Evolutionary conservation across 2,113 vertebrate species (phyloP), one percentile per base, ranked within the genome.

Genomic region (Carassius auratus): DNA sequence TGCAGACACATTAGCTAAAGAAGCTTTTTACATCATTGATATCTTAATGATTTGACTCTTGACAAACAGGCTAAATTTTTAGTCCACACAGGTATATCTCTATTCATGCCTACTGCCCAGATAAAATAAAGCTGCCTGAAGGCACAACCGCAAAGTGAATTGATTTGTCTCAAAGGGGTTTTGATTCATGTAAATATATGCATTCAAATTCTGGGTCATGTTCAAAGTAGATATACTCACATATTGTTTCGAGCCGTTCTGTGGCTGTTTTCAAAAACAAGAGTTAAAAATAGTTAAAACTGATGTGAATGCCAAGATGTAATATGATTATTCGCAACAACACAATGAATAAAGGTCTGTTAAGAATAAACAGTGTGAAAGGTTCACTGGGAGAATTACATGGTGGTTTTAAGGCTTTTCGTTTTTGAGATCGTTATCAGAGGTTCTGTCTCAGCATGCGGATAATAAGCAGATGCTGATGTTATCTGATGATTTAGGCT

Each of bases 161-260:
- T 38, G 36, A 73, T 73, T 21, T 42, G 69, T 19, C 69, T 42
- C 38, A 42, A 73, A 73, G 69, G 36, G 69, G 42, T 19, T 42
- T n/a, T n/a, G 19, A 10, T 73, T 69, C 8, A 69, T 19, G 69
- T 42, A 73, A 73, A 73, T 61, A 61, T 61, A 19, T 15, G 23
- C 15, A 36, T 66, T 19, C 15, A 69, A 81, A 68, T 66, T 69
- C n/a, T 26, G 10, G 10, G 3, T 66, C 38, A 66, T 81, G 15
- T 64, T 50, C 15, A 64, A 48, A 50, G 8, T 48, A 69, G 15
- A 86, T 92, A 89, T 97, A 98, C 98, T 99, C 94, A 99, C 98
- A 94, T 99, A 96, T 96, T 97, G 95, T 91, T 96, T 87, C 91
- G 96, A 94, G 93, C 98, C 96, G 95, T 96, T 96, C 91, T 95